phyloP scores from a whole-genome alignment of 2,888 invertebrate genomes.

The Tachina fera region DNA sequence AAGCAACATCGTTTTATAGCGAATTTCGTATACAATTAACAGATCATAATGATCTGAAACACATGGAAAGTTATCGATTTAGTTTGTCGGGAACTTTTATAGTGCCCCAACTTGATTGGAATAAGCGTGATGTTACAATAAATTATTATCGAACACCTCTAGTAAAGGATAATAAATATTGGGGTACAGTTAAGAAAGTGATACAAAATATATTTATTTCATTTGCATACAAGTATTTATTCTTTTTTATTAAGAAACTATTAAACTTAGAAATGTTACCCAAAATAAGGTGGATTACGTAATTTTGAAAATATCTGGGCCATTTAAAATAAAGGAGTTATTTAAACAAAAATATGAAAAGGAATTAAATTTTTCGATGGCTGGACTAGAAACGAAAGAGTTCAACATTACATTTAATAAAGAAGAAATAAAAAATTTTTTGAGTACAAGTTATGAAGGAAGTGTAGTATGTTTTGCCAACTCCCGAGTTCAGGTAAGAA shows the following conservation, averaged over 20 bases:
- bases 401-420: constrained; percentile 75
- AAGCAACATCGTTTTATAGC: constrained; percentile 70
- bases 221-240: background rate
- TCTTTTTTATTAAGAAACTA: constrained; percentile 65
- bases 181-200: constrained; percentile 40
- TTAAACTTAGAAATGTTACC: constrained; percentile 70
- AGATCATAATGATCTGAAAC: constrained; percentile 74
- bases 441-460: constrained; percentile 75
- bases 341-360: constrained; percentile 73
- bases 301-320: constrained; percentile 74
- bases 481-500: constrained; percentile 72
- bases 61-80: constrained; percentile 73
- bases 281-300: constrained; percentile 56
- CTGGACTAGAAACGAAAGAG: constrained; percentile 73
- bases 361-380: constrained; percentile 70
- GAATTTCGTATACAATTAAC: constrained; percentile 76
- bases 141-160: constrained; percentile 73
- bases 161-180: constrained; percentile 71
- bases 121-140: constrained; percentile 73
- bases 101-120: constrained; percentile 75
- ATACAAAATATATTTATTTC: background rate
- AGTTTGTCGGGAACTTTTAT: constrained; percentile 73
- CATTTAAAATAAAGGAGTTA: constrained; percentile 76
- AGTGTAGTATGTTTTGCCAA: constrained; percentile 74
- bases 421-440: constrained; percentile 67